Percentiles rank a stretch among this genome's conserved stretches.
Evolutionary conservation across 2,797 vertebrate species (phyloP).

Genomic region (Phalloptychus januarius): DNA sequence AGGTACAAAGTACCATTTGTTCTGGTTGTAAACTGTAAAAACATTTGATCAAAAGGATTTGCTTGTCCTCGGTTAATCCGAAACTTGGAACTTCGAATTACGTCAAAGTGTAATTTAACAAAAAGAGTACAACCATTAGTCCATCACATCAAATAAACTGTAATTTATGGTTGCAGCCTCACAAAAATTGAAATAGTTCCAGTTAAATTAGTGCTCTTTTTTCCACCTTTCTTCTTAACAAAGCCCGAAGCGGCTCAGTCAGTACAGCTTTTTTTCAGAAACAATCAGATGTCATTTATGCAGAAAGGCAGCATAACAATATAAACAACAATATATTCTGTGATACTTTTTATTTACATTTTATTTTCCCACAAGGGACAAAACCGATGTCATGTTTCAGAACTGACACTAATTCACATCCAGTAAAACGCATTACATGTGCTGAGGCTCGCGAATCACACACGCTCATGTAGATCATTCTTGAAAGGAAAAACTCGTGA

Average conservation of each 20-base stretch:
- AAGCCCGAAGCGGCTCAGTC: background rate
- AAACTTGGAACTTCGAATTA: background rate
- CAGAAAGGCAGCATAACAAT: background rate
- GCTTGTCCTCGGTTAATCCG: background rate
- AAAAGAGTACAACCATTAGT: background rate
- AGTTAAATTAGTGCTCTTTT: background rate
- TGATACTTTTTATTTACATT: background rate
- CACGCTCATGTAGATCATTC: slow-evolving; percentile 48
- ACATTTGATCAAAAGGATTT: background rate
- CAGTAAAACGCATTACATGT: slow-evolving; percentile 44
- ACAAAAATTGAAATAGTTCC: background rate
- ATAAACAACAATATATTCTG: background rate
- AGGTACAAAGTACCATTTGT: background rate
- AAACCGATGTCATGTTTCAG: slow-evolving; percentile 19
- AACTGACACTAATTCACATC: slow-evolving; percentile 6
- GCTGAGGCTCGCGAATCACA: slow-evolving; percentile 14
- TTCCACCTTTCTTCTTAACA: background rate
- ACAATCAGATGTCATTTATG: background rate
- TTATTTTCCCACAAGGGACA: slow-evolving; percentile 16
- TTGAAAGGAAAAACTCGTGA: slow-evolving; percentile 53
- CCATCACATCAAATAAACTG: background rate
- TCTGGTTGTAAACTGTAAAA: background rate
- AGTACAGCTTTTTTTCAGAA: background rate
- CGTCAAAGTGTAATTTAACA: background rate
- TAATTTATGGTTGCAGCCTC: background rate